Percentiles rank a stretch among this genome's conserved stretches.
phyloP scores from a whole-genome alignment of 1,140 invertebrate genomes.

The Oppia nitens region DNA sequence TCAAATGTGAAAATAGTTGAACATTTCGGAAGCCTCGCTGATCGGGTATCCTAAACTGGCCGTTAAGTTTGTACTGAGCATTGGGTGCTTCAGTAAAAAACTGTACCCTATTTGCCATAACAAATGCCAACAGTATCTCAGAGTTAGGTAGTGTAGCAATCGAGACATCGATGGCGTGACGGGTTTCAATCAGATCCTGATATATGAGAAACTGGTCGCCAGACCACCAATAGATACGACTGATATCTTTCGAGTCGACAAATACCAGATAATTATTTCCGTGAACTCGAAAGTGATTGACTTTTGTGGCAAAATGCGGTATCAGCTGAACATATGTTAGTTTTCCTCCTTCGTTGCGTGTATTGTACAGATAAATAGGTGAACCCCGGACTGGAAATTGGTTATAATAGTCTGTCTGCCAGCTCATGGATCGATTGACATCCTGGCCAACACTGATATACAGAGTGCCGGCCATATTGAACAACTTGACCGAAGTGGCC shows the following conservation, averaged over 20 bases:
- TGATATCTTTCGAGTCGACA: too few relatives aligned
- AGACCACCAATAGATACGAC: not conserved
- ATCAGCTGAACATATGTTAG: not conserved
- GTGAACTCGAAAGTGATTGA: not conserved
- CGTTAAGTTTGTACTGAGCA: not conserved
- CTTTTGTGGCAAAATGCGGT: not conserved
- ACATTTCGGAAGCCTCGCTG: not conserved
- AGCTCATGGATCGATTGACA: not conserved
- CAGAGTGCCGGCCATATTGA: not conserved
- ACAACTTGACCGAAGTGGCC: not conserved
- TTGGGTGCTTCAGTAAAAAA: not conserved
- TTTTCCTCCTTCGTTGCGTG: not conserved
- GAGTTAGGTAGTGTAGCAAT: not conserved
- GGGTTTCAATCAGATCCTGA: not conserved
- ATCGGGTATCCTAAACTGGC: not conserved
- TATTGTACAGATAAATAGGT: not conserved
- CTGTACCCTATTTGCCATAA: not conserved
- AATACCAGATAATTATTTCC: constrained; percentile 2
- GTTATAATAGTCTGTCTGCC: not conserved
- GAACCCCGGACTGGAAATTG: not conserved
- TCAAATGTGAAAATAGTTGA: not conserved
- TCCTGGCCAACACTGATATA: not conserved
- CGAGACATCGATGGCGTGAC: not conserved
- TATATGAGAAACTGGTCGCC: not conserved
- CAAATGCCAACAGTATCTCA: not conserved